Base-by-base conservation (phyloP, 2,797 vertebrate species). In the Phalanger gymnotis region DNA sequence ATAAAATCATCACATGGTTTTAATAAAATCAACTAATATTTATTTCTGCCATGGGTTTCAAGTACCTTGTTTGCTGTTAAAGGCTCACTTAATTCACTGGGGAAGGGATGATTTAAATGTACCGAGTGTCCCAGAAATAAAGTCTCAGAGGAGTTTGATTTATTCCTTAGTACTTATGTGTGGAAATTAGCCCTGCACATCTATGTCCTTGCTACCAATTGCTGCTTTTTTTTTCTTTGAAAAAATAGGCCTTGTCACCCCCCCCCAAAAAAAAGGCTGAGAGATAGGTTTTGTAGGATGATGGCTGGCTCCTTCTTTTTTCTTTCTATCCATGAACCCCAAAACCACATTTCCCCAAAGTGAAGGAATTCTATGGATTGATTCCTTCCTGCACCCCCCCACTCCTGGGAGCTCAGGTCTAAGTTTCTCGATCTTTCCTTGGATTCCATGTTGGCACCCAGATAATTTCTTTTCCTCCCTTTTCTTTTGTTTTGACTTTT, bases 31-130 rank as follows among this genome's bases (percentile, higher is more conserved):
- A 55, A 16, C 94, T 94, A 90, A 51, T 13, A 93, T 94, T 98
- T 96, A 87, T 96, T 96, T 95, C 81, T 92, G 92, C 91, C 92
- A 93, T 91, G 96, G 94, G 53, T 92, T 89, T 97, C 95, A 92
- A 66, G 40, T 53, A 90, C 91, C 95, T 96, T 61, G 93, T 54
- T 56, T 81, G 97, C 95, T 95, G 93, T 66, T 91, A 95, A 93
- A 96, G n/a, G 61, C 93, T 93, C 97, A 53, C 3, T 27, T 51
- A 96, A 52, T 9, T 61, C 94, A 93, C 92, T 0, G 28, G 90
- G 93, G 93, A 96, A 66, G 93, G 93, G 90, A 53, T 92, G 6
- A 1, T 66, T 96, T 90, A 6, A 12, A n/a, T 5, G 81, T 94
- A 89, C 90, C 95, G 93, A 40, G 95, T 14, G 93, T 58, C 94